A percentile compares a stretch with the other conserved stretches of the same genome.
Evolutionary conservation across 2,888 invertebrate genomes (phyloP).

Genomic region (Leucophenga maculata): DNA sequence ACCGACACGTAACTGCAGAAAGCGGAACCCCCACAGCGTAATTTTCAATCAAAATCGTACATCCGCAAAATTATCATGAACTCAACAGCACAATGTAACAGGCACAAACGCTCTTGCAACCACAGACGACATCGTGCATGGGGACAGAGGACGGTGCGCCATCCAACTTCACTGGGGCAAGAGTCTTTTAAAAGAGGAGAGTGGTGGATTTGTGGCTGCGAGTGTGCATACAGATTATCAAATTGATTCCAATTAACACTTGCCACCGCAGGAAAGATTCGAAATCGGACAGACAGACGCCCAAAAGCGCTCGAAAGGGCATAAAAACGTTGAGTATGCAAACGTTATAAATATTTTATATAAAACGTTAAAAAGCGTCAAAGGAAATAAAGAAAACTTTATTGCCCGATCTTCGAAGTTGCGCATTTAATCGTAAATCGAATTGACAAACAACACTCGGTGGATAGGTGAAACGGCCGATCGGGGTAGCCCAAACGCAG

Average conservation of each 20-base stretch:
- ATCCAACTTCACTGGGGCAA: too few relatives aligned
- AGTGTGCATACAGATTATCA: conserved; percentile 63
- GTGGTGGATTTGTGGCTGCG: conserved; percentile 6
- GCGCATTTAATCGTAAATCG: conserved; percentile 66
- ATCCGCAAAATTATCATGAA: conserved; percentile 67
- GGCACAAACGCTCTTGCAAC: conserved; percentile 4
- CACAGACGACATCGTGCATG: too few relatives aligned
- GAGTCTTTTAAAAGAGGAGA: not conserved
- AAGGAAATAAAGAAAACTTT: conserved; percentile 49
- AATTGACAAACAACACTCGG: conserved; percentile 62
- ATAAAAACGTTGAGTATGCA: conserved; percentile 39
- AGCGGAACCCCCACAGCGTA: conserved; percentile 65
- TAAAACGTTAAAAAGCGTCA: conserved; percentile 52
- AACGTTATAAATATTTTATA: conserved; percentile 59
- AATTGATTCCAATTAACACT: conserved; percentile 73
- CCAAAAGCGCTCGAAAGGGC: conserved; percentile 33
- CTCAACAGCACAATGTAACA: conserved; percentile 48
- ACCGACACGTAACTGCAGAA: conserved; percentile 25
- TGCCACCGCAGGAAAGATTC: conserved; percentile 67
- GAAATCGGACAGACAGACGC: conserved; percentile 27
- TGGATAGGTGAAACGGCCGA: conserved; percentile 9
- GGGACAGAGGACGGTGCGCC: too few relatives aligned
- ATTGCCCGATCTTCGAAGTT: conserved; percentile 48
- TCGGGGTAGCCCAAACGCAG: not conserved
- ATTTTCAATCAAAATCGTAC: conserved; percentile 68